Base-by-base conservation (phyloP, 2,113 vertebrate genomes). In the Lepisosteus osseus region DNA sequence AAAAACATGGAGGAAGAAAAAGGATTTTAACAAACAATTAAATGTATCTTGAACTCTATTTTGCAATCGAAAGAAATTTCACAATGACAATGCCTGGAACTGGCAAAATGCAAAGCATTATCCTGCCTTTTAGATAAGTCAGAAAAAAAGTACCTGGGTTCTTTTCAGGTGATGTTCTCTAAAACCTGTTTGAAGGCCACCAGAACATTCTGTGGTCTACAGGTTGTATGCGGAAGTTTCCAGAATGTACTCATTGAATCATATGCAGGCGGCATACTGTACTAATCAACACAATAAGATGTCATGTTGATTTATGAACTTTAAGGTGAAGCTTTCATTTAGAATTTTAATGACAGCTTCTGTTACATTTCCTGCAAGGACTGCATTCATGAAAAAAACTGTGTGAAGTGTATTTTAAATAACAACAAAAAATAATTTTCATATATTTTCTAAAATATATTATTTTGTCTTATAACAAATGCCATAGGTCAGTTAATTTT, bases 111-210 rank as follows among this genome's bases (percentile, higher is more conserved):
- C n/a, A 56, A 51, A 69, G 29, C 55, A 56, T 55, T 61, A 57
- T 15, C 11, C 56, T 13, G 7, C 6, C 14, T 57, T n/a, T 17
- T 54, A 41, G 54, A 1, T 17, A 42, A 6, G 13, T 54, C 5
- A 68, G 51, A 7, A 29, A n/a, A 68, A 51, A 54, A 8, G 7
- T 40, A 43, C 29, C 56, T 43, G 3, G 51, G 68, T 17, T 65
- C 61, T 11, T 71, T 65, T 65, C 11, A 71, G 70, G 61, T 55
- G 47, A 65, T 61, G 54, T 43, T 1, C 11, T 2, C 12, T 57
- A 54, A 29, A 51, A 62, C 57, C 59, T 51, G 59, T 71, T 63
- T 61, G 57, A 17, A 71, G 7, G 69, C n/a, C 47, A 66, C 8
- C 51, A 62, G 12, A 42, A 12, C 61, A 68, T 41, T 55, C 29